Evolutionary conservation across 2,113 vertebrate genomes (phyloP), one percentile per base, ranked within the genome.

Genomic region (Gadus macrocephalus): DNA sequence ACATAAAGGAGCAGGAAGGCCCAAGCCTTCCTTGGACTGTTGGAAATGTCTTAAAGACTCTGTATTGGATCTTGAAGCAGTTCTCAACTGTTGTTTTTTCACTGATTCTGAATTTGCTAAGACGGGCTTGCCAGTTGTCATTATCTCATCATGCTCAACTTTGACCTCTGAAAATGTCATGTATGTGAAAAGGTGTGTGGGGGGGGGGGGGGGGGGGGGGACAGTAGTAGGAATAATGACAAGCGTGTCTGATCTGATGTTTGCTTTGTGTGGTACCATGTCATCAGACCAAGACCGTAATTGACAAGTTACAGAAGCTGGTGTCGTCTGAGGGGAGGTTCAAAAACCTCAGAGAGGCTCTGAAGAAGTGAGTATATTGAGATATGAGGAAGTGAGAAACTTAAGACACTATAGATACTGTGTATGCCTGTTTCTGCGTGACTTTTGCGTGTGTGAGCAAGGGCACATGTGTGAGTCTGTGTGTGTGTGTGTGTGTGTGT

Each of bases 301-400:
- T 97, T 2, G 97, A 99, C 70, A 98, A 98, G 88, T 91, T 98
- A 42, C 97, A 98, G 76, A 98, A 97, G 88, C 89, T 98, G 84
- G 96, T 99, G 79, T 99, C 97, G 0, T 98, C 97, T 0, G 97
- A 98, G 78, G 97, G 97, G 70, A 89, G 97, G 72, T 99, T 99
- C 87, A 98, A 99, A 90, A 99, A 98, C 86, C 92, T 99, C 72
- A 90, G 97, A 90, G 97, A 99, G 80, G 95, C 96, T 49, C 91
- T 98, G 80, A 98, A 98, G 86, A 99, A 98, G 97, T 98, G 87
- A 90, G 93, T 91, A 5, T 60, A 4, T 58, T 58, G 16, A 58
- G 42, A 14, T n/a, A 17, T 58, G 15, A 58, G 14, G 55, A 58
- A 58, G 55, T 58, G 15, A 49, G 42, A 35, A 35, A 7, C 31